phyloP scores from a whole-genome alignment of 2,888 invertebrate species.

The Tipula unca region DNA sequence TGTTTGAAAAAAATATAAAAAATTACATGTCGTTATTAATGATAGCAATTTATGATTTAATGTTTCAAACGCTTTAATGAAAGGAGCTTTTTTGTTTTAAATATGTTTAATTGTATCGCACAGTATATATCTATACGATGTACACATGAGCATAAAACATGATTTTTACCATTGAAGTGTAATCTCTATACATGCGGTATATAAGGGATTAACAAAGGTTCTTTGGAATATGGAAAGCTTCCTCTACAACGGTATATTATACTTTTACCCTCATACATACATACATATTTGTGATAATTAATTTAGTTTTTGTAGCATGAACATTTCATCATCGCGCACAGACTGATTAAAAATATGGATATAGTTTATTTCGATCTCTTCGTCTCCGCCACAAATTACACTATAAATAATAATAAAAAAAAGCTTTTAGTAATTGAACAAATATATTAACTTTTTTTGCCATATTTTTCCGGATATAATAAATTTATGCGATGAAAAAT shows the following conservation, averaged over 20 bases:
- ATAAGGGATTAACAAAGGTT: neutral
- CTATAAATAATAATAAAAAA: neutral
- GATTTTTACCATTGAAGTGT: neutral
- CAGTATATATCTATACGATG: neutral
- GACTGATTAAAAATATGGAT: neutral
- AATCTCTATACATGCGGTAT: neutral
- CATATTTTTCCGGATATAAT: neutral
- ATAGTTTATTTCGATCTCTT: neutral
- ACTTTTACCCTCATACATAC: neutral
- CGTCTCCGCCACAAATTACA: neutral
- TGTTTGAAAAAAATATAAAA: neutral
- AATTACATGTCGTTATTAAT: conserved; percentile 1
- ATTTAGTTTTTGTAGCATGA: neutral
- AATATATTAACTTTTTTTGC: neutral
- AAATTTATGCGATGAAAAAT: neutral
- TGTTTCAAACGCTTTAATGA: neutral
- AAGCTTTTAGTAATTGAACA: neutral
- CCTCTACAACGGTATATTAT: neutral
- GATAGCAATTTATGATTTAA: conserved; percentile 8
- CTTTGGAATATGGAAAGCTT: neutral
- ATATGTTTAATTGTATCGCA: neutral
- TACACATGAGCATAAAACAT: neutral
- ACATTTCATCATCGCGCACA: neutral
- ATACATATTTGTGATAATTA: neutral
- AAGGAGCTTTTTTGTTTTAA: neutral